Conservation (phyloP, 2,113 vertebrate species). For the Ursus arctos region DNA sequence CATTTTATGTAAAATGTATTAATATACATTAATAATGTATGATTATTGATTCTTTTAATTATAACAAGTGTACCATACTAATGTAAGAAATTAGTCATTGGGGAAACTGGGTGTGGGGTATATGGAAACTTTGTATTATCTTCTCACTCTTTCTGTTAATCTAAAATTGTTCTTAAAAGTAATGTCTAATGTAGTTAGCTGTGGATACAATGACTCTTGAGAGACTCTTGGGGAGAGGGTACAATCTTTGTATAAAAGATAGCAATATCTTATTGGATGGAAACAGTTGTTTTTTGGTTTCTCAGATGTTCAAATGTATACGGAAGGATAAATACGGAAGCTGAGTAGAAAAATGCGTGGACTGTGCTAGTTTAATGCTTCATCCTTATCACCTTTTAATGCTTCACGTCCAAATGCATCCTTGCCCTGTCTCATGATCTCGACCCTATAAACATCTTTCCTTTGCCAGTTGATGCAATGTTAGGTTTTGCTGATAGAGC, state of each 20-base stretch:
- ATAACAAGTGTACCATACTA: background rate
- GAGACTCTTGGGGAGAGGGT: background rate
- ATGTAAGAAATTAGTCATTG: background rate
- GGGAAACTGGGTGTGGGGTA: background rate
- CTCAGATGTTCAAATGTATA: background rate
- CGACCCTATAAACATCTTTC: background rate
- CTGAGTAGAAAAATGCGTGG: background rate
- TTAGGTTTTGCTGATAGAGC: background rate
- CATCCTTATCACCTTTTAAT: background rate
- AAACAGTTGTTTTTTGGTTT: background rate
- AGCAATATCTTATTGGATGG: background rate
- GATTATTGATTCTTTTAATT: background rate
- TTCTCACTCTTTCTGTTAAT: background rate
- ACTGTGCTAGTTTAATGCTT: background rate
- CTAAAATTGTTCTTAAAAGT: conserved; percentile 10
- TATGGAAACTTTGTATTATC: background rate
- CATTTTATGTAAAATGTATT: too few relatives aligned
- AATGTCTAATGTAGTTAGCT: background rate
- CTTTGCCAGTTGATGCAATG: background rate
- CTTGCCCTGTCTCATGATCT: background rate
- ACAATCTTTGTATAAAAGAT: background rate
- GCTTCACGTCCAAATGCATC: background rate
- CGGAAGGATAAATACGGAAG: background rate
- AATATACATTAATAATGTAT: background rate
- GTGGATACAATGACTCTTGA: background rate